These are phyloP conservation scores for Champsocephalus gunnari DNA, from an alignment of 2,797 vertebrate genomes.

Conservation along the genomic window DNA sequence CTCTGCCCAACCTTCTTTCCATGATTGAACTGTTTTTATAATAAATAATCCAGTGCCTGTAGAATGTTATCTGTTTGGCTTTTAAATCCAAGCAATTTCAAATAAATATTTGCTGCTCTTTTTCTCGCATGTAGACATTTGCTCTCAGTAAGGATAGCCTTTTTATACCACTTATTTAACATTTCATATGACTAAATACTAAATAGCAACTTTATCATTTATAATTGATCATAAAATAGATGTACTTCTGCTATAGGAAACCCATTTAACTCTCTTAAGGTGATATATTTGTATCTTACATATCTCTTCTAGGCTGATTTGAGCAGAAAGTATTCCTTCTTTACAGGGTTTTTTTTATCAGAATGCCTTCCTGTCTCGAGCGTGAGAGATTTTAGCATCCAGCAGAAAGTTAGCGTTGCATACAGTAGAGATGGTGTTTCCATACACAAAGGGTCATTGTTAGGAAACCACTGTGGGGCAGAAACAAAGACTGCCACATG, in stretches of 20 bases:
- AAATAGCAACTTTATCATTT: slow-evolving; percentile 29
- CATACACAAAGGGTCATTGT: slow-evolving; percentile 44
- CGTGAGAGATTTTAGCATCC: slow-evolving; percentile 23
- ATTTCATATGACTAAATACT: slow-evolving; percentile 12
- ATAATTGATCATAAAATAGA: slow-evolving; percentile 30
- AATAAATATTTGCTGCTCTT: slow-evolving; percentile 46
- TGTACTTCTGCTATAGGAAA: slow-evolving; percentile 45
- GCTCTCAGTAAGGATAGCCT: slow-evolving; percentile 55
- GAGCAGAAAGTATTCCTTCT: slow-evolving; percentile 18
- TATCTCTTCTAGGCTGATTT: slow-evolving; percentile 15
- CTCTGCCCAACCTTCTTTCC: slow-evolving; percentile 16
- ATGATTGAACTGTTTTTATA: slow-evolving; percentile 35
- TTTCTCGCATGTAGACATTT: slow-evolving; percentile 59
- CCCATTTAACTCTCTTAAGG: slow-evolving; percentile 30
- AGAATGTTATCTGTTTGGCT: slow-evolving; percentile 40
- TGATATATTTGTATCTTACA: slow-evolving; percentile 47
- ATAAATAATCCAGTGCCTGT: slow-evolving; percentile 70
- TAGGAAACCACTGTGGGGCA: slow-evolving; percentile 45
- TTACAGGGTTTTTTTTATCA: slow-evolving; percentile 41
- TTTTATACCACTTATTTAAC: slow-evolving; percentile 49
- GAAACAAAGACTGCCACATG: slow-evolving; percentile 9
- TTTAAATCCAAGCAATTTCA: slow-evolving; percentile 34
- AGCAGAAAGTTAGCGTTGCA: slow-evolving; percentile 1
- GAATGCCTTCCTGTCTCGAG: slow-evolving; percentile 52
- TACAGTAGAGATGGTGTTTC: slow-evolving; percentile 43